phyloP scores from a whole-genome alignment of 2,888 invertebrate species.

The Cosmorhoe ocellata region DNA sequence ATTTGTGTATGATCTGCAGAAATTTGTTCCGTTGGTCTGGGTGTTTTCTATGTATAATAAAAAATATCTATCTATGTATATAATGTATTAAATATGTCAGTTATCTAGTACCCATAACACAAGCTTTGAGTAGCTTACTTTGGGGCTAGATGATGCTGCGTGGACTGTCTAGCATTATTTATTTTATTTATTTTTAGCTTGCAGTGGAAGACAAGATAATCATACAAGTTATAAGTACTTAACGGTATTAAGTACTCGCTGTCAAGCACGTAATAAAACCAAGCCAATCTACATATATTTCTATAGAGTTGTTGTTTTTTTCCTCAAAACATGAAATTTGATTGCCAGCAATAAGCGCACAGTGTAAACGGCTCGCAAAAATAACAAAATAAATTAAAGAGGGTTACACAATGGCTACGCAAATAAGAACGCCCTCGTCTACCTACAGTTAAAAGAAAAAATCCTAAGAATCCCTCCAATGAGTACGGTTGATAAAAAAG shows the following conservation, averaged over 20 bases:
- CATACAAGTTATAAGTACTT: too few species aligned
- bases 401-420: conserved; percentile 54
- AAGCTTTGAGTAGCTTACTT: too few species aligned
- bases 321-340: conserved; percentile 44
- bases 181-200: too few species aligned
- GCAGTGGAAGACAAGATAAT: too few species aligned
- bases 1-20: too few species aligned
- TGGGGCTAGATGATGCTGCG: too few species aligned
- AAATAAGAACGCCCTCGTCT: conserved; percentile 49
- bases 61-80: too few species aligned
- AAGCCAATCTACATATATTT: conserved; percentile 24
- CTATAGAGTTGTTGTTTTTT: conserved; percentile 33
- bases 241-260: neutral
- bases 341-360: conserved; percentile 43
- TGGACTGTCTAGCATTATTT: too few species aligned
- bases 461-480: conserved; percentile 19
- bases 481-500: conserved; percentile 42
- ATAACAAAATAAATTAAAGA: conserved; percentile 63
- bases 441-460: conserved; percentile 44
- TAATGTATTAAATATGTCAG: too few species aligned
- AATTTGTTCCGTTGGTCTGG: too few species aligned
- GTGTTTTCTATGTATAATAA: too few species aligned
- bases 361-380: conserved; percentile 46
- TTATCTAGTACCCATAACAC: too few species aligned
- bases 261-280: conserved; percentile 18